Evolutionary conservation across 2,797 vertebrate genomes (phyloP).

Genomic region (Pangasius djambal): DNA sequence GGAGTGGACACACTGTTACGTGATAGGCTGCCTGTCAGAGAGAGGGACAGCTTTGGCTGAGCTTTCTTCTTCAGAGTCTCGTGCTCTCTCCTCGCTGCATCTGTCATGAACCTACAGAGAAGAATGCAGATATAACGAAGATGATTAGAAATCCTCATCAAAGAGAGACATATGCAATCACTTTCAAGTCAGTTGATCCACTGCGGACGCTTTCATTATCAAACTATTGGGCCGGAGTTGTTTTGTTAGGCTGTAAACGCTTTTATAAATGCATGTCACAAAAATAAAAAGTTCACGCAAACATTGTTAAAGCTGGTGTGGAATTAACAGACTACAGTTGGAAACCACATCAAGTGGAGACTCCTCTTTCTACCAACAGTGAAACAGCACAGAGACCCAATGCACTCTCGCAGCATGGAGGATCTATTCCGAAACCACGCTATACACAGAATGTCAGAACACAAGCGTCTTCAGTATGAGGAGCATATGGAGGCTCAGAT

Average conservation of each 20-base stretch:
- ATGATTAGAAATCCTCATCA: neutral
- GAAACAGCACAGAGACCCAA: constrained; percentile 53
- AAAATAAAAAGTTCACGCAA: constrained; percentile 72
- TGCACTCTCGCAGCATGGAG: constrained; percentile 6
- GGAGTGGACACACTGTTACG: constrained; percentile 96
- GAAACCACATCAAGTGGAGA: constrained; percentile 74
- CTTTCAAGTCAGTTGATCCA: neutral
- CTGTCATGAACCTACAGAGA: constrained; percentile 91
- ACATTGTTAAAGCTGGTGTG: constrained; percentile 68
- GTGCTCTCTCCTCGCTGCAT: constrained; percentile 95
- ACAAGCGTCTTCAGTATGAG: constrained; percentile 20
- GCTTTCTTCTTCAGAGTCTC: constrained; percentile 96
- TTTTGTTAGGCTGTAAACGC: constrained; percentile 58
- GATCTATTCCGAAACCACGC: constrained; percentile 41
- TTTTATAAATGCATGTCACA: constrained; percentile 69
- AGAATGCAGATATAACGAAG: neutral
- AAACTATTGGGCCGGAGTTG: neutral
- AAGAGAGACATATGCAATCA: neutral
- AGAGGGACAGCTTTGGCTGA: constrained; percentile 93
- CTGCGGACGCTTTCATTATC: neutral
- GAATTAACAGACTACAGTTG: constrained; percentile 69
- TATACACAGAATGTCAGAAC: constrained; percentile 39
- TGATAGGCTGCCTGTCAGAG: constrained; percentile 90
- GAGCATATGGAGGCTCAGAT: constrained; percentile 62
- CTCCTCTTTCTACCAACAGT: constrained; percentile 61